These are phyloP conservation scores for Neocloeon triangulifer DNA, from an alignment of 1,140 invertebrate species.

Conservation along the genomic window DNA sequence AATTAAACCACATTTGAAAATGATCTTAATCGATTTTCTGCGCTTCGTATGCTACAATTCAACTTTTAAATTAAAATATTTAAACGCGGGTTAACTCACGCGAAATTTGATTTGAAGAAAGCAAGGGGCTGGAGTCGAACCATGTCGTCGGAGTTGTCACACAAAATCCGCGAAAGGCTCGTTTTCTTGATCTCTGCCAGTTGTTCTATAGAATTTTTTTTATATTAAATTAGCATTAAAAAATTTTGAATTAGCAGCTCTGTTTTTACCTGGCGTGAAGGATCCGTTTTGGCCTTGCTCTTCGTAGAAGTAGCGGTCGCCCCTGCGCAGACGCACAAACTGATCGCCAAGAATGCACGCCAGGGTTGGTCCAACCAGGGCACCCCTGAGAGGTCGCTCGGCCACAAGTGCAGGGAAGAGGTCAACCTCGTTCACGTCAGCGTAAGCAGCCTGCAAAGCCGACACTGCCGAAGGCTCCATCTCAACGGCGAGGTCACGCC, in stretches of 20 bases:
- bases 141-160: conserved; percentile 29
- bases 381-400: conserved; percentile 22
- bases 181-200: conserved; percentile 26
- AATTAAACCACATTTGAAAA: neutral
- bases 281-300: conserved; percentile 21
- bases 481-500: conserved; percentile 26
- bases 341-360: conserved; percentile 36
- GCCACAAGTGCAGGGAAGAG: conserved; percentile 32
- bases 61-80: neutral
- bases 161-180: conserved; percentile 26
- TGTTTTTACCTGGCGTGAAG: conserved; percentile 20
- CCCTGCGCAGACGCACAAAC: conserved; percentile 24
- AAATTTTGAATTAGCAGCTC: neutral
- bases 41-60: neutral
- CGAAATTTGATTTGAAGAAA: conserved; percentile 20
- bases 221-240: neutral
- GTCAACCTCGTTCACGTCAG: conserved; percentile 35
- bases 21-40: neutral
- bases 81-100: conserved; percentile 15
- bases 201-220: conserved; percentile 14
- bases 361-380: conserved; percentile 32
- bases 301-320: conserved; percentile 29
- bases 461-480: conserved; percentile 24
- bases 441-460: conserved; percentile 18
- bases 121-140: conserved; percentile 24